A percentile compares a stretch with the other conserved stretches of the same genome.
phyloP scores from a whole-genome alignment of 2,113 vertebrate species.

The Jacana jacana region DNA sequence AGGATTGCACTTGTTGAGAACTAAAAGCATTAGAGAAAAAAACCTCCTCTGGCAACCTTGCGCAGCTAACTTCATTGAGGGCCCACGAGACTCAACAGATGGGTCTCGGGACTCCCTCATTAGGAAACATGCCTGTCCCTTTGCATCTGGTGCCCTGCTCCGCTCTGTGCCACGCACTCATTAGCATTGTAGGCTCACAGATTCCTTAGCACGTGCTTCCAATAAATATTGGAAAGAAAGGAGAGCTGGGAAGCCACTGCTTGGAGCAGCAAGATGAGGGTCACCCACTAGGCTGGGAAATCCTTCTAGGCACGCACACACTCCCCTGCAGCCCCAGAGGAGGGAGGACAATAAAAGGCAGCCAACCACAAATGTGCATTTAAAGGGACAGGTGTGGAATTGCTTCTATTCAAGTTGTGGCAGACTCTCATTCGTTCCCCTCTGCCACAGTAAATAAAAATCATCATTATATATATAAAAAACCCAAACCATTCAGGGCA shows the following conservation, averaged over 20 bases:
- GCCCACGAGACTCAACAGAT: conserved; percentile 72
- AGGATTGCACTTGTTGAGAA: conserved; percentile 74
- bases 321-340: neutral
- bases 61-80: conserved; percentile 65
- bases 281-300: neutral
- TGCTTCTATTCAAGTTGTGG: conserved; percentile 3
- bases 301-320: neutral
- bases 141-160: conserved; percentile 42
- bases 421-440: conserved; percentile 38
- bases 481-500: neutral
- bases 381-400: conserved; percentile 58
- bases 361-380: conserved; percentile 1
- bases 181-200: conserved; percentile 7
- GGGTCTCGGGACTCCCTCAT: conserved; percentile 60
- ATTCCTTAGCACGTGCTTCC: conserved; percentile 72
- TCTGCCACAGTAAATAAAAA: conserved; percentile 57
- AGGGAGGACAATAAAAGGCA: conserved; percentile 23
- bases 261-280: neutral
- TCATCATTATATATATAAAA: neutral
- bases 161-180: neutral
- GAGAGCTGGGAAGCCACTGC: neutral
- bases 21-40: conserved; percentile 59
- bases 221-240: conserved; percentile 41
- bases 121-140: neutral
- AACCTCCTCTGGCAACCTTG: conserved; percentile 43